phyloP scores from a whole-genome alignment of 1,140 invertebrate species.

The Pteromalus puparum region DNA sequence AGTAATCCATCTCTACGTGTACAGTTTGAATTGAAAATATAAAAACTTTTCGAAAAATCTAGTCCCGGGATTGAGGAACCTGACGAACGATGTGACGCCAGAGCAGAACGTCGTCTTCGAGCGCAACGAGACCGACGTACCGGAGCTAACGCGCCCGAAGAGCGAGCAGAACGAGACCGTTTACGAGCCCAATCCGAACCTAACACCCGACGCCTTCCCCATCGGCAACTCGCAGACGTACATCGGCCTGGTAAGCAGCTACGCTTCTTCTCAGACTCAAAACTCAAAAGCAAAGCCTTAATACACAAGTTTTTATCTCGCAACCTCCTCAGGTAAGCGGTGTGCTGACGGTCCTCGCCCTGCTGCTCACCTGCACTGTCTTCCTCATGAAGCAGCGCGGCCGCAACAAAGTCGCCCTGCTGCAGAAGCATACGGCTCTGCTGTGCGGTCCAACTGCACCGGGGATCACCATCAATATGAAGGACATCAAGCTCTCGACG shows the following conservation, averaged over 20 bases:
- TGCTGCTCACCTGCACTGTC: slow-evolving; percentile 82
- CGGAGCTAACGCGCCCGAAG: slow-evolving; percentile 52
- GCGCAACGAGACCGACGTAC: slow-evolving; percentile 64
- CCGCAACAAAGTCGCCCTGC: slow-evolving; percentile 80
- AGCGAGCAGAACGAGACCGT: slow-evolving; percentile 63
- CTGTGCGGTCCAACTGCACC: slow-evolving; percentile 71
- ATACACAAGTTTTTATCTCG: too few species aligned
- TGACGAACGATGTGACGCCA: slow-evolving; percentile 68
- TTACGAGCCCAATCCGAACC: slow-evolving; percentile 70
- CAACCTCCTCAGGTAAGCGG: slow-evolving; percentile 81
- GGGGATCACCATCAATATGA: slow-evolving; percentile 81
- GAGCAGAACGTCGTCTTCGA: slow-evolving; percentile 67
- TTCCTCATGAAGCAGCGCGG: slow-evolving; percentile 84
- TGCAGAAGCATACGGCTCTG: slow-evolving; percentile 82
- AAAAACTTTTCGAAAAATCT: not conserved
- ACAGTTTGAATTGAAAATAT: not conserved
- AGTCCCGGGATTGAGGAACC: slow-evolving; percentile 71
- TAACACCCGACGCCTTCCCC: slow-evolving; percentile 80
- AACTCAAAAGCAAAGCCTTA: too few species aligned
- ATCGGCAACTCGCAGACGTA: slow-evolving; percentile 82
- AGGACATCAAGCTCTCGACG: slow-evolving; percentile 79
- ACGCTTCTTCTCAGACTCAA: not conserved
- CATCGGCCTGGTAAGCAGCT: slow-evolving; percentile 76
- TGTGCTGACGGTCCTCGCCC: slow-evolving; percentile 82
- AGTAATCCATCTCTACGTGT: too few species aligned